Evolutionary conservation across 2,113 vertebrate species (phyloP).

Genomic region (Notothenia rossii): DNA sequence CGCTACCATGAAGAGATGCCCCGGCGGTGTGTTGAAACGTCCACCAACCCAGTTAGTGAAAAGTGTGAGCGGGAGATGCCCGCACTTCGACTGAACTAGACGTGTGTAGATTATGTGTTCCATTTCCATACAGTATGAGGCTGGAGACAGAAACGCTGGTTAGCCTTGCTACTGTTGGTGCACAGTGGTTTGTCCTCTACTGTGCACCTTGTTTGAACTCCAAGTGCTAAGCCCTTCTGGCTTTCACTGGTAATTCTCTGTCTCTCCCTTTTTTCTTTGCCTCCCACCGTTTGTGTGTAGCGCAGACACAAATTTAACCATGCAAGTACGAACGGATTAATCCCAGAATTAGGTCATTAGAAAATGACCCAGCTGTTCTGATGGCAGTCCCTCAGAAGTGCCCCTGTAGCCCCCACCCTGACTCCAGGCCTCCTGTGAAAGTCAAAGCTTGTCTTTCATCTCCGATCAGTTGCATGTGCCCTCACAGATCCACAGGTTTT

Average conservation of each 20-base stretch:
- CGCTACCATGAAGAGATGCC: conserved; percentile 48
- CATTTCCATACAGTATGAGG: conserved; percentile 3
- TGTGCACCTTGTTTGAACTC: conserved; percentile 70
- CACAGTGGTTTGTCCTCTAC: conserved; percentile 29
- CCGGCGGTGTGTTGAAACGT: conserved; percentile 46
- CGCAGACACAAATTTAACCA: conserved; percentile 60
- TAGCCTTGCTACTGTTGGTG: conserved; percentile 48
- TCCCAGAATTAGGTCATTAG: conserved; percentile 76
- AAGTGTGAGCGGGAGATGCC: conserved; percentile 48
- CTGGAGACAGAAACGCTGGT: conserved; percentile 1
- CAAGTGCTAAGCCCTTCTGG: conserved; percentile 57
- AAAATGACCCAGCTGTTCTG: conserved; percentile 79
- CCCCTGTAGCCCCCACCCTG: conserved; percentile 57
- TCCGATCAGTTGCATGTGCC: conserved; percentile 84
- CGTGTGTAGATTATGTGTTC: conserved; percentile 15
- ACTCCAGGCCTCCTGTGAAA: conserved; percentile 81
- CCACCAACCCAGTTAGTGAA: conserved; percentile 35
- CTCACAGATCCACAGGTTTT: conserved; percentile 83
- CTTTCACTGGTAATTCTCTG: conserved; percentile 52
- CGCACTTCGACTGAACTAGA: not conserved
- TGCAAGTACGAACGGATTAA: conserved; percentile 68
- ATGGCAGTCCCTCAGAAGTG: conserved; percentile 78
- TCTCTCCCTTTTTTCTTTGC: conserved; percentile 38
- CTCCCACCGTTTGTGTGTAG: conserved; percentile 45
- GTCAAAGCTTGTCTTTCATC: conserved; percentile 83